These are phyloP conservation scores for Stomorhina lunata DNA, from an alignment of 2,888 invertebrate genomes.

Conservation along the genomic window DNA sequence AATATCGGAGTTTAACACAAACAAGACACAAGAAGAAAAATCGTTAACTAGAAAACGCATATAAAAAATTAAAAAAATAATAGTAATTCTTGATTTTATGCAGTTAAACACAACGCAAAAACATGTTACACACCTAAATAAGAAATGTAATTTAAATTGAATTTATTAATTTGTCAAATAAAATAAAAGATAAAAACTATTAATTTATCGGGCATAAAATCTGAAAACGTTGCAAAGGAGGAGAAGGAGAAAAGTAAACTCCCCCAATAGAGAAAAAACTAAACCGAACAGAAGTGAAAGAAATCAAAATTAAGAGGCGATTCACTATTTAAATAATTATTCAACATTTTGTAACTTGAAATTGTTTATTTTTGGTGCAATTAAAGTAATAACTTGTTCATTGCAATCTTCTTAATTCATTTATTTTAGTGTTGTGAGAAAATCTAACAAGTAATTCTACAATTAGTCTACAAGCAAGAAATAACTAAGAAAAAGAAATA, in stretches of 20 bases:
- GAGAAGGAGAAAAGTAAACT: conserved; percentile 22
- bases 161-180: background rate
- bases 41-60: conserved; percentile 53
- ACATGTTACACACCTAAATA: conserved; percentile 41
- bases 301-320: background rate
- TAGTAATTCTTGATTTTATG: conserved; percentile 36
- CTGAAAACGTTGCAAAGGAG: background rate
- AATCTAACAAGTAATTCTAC: background rate
- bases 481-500: background rate
- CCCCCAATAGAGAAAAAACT: conserved; percentile 57
- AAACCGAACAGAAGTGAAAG: background rate
- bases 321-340: background rate
- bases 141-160: conserved; percentile 48
- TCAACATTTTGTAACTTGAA: conserved; percentile 21
- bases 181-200: conserved; percentile 15
- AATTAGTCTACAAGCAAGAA: background rate
- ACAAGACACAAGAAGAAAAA: conserved; percentile 54
- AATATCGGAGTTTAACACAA: conserved; percentile 54
- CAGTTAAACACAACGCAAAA: conserved; percentile 45
- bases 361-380: background rate
- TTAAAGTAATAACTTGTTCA: background rate
- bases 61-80: too few relatives aligned
- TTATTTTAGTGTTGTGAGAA: conserved; percentile 31
- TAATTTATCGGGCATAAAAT: conserved; percentile 9
- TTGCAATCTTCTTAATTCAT: background rate